phyloP scores from a whole-genome alignment of 2,113 vertebrate species.

The Sorex fumeus region DNA sequence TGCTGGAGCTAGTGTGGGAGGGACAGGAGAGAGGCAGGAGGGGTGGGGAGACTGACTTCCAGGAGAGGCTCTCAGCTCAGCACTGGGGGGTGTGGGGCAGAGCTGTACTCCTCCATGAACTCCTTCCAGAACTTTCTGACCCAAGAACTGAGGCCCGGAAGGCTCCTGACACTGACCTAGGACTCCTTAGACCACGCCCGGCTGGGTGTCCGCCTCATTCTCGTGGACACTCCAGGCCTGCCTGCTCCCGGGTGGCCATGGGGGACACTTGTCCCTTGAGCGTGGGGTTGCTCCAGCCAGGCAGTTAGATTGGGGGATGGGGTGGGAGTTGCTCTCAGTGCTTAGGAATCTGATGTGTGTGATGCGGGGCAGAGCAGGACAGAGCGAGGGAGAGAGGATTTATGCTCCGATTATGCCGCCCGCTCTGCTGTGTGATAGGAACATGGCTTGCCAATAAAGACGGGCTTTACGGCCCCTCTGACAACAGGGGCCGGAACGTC shows the following conservation, averaged over 20 bases:
- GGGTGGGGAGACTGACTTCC: neutral
- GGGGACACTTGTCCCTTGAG: neutral
- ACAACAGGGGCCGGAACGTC: neutral
- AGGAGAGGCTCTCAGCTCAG: neutral
- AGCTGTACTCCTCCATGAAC: too few species aligned
- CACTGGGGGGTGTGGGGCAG: neutral
- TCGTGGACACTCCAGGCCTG: accelerated
- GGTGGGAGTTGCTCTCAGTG: neutral
- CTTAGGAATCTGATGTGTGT: neutral
- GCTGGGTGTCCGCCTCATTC: neutral
- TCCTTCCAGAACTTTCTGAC: neutral
- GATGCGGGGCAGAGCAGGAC: neutral
- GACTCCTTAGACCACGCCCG: neutral
- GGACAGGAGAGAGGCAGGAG: neutral
- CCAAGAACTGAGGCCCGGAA: neutral
- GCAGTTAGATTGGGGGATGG: neutral
- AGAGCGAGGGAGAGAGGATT: neutral
- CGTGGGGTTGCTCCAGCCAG: neutral
- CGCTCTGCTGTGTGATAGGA: slow-evolving; percentile 68
- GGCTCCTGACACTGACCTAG: neutral
- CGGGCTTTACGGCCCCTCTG: neutral
- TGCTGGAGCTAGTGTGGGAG: neutral
- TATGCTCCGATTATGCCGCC: slow-evolving; percentile 39
- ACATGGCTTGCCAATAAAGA: neutral
- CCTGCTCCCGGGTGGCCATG: neutral